phyloP scores from a whole-genome alignment of 2,888 invertebrate genomes.

The Drosophila borborema region DNA sequence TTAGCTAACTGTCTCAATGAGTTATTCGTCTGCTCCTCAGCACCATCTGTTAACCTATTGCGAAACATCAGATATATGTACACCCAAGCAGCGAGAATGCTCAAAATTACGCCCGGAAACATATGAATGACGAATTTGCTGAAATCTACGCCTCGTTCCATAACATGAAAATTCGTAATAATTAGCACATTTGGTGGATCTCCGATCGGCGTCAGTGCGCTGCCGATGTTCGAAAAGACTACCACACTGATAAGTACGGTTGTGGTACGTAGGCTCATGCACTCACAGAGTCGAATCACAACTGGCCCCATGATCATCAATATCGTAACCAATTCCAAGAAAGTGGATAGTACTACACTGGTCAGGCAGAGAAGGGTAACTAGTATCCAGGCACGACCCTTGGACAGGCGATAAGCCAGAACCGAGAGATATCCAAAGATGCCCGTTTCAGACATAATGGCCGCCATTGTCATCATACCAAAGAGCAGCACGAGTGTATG shows the following conservation, averaged over 20 bases:
- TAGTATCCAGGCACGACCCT: conserved; percentile 89
- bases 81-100: conserved; percentile 87
- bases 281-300: conserved; percentile 93
- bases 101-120: conserved; percentile 86
- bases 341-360: conserved; percentile 89
- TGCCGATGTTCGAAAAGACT: conserved; percentile 95
- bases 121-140: conserved; percentile 87
- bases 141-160: conserved; percentile 89
- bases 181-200: conserved; percentile 90
- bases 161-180: conserved; percentile 69
- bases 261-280: conserved; percentile 93
- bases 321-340: conserved; percentile 92
- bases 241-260: conserved; percentile 94
- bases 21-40: conserved; percentile 89
- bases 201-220: conserved; percentile 94
- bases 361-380: conserved; percentile 89
- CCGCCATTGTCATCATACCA: conserved; percentile 92
- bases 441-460: conserved; percentile 91
- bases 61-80: conserved; percentile 89
- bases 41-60: conserved; percentile 87
- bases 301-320: conserved; percentile 91
- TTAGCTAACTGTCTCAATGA: conserved; percentile 94
- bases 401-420: conserved; percentile 88
- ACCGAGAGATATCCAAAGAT: conserved; percentile 91
- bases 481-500: conserved; percentile 89